A percentile compares a stretch with the other conserved stretches of the same genome.
Evolutionary conservation across 2,888 invertebrate species (phyloP).

Genomic region (Ceraclea dissimilis): DNA sequence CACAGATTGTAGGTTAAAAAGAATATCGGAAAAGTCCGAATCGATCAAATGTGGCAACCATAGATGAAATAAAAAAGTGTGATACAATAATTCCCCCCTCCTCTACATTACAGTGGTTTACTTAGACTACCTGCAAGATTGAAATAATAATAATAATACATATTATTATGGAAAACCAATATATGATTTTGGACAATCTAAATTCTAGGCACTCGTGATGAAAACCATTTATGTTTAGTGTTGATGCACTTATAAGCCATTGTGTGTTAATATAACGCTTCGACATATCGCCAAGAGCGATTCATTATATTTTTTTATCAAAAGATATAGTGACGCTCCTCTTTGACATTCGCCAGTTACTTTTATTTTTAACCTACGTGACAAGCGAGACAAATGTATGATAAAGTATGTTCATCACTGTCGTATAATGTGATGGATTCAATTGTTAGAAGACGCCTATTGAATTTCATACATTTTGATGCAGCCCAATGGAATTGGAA

Average conservation of each 20-base stretch:
- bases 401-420: background rate
- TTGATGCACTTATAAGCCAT: conserved; percentile 16
- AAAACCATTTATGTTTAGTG: background rate
- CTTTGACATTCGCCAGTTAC: conserved; percentile 9
- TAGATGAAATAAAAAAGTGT: too few species aligned
- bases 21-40: too few species aligned
- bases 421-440: conserved; percentile 1
- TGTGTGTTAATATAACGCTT: conserved; percentile 23
- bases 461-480: conserved; percentile 7
- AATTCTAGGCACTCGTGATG: conserved; percentile 11
- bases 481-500: background rate
- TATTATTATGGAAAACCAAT: too few species aligned
- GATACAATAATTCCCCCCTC: too few species aligned
- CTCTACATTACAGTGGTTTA: too few species aligned
- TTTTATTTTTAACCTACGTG: conserved; percentile 9
- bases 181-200: conserved; percentile 8
- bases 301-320: conserved; percentile 11
- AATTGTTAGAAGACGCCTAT: conserved; percentile 6
- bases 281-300: conserved; percentile 3
- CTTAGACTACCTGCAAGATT: too few species aligned
- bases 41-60: too few species aligned
- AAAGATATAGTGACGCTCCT: too few species aligned
- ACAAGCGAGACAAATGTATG: conserved; percentile 11
- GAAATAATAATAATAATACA: too few species aligned
- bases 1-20: too few species aligned